Conservation (phyloP, 2,888 invertebrate genomes). For the Pterostichus madidus region DNA sequence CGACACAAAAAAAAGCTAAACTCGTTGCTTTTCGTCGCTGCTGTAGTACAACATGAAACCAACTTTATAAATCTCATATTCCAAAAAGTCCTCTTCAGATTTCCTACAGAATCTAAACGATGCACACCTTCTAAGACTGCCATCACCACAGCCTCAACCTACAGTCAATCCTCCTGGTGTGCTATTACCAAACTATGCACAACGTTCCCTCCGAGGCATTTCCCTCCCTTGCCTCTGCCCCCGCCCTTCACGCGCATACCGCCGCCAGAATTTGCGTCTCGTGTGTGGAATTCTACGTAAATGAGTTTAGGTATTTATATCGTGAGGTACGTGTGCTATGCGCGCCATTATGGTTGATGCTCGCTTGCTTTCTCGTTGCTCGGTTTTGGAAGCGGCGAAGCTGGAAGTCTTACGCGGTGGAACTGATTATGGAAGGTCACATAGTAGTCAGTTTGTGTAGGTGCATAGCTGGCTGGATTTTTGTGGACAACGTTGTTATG, state of each 20-base stretch:
- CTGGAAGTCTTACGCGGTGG: constrained; percentile 9
- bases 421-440: constrained; percentile 35
- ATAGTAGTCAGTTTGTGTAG: background rate
- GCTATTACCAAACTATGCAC: constrained; percentile 63
- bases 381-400: background rate
- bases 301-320: constrained; percentile 66
- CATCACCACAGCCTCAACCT: constrained; percentile 10
- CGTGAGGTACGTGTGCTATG: constrained; percentile 62
- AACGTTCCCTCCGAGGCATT: constrained; percentile 36
- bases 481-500: constrained; percentile 4
- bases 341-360: constrained; percentile 54
- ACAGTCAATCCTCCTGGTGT: constrained; percentile 14
- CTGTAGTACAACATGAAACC: background rate
- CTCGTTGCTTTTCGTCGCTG: no score
- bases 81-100: background rate
- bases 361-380: background rate
- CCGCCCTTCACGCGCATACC: constrained; percentile 53
- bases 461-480: constrained; percentile 12
- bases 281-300: constrained; percentile 64
- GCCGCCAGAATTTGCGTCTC: constrained; percentile 59
- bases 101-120: constrained; percentile 18
- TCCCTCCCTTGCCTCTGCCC: background rate
- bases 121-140: constrained; percentile 16
- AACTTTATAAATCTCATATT: background rate
- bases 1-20: no score